Base-by-base conservation (phyloP, 92 coral and sea anemone genomes). In the Bergia sp. region DNA sequence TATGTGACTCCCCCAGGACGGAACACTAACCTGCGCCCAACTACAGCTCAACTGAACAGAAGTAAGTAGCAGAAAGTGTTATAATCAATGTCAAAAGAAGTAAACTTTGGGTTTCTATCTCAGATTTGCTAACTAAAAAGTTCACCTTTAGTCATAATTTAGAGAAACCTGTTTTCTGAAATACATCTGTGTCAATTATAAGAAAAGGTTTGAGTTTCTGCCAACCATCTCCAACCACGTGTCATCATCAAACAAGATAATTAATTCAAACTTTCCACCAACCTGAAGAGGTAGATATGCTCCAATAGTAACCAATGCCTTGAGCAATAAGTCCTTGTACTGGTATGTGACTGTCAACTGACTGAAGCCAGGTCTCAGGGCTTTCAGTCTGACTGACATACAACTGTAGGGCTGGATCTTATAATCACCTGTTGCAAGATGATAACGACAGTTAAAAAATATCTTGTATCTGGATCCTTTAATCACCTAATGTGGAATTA, bases 221-320 rank as follows among this genome's bases (percentile, higher is more conserved):
- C 69, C n/a, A 61, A 61, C 69, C 69, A 61, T 0, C 69, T 21
- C 5, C 29, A 61, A 61, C 6, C 29, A 16, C n/a, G 6, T 61
- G 7, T 7, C n/a, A 61, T 7, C 29, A 18, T 18, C 69, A 61
- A 18, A 2, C 37, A 23, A 7, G 36, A 3, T 21, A 37, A 15
- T 7, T 13, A 81, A 15, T 13, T 4, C 9, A 9, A 16, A 10
- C 4, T 38, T 16, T 66, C 29, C 5, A 73, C 86, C 74, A 40
- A 95, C 99, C 96, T 92, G 94, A 41, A 97, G 92, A 7, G 99
- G 97, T 42, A 88, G 86, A 84, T 97, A 97, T 4, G 98, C 94
- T 29, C 98, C 99, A 73, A 97, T 90, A 73, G 98, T 95, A 21
- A 92, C 86, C 5, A 93, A 16, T 39, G 99, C 96, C 81, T 92